A percentile compares a stretch with the other conserved stretches of the same genome.
Evolutionary conservation across 2,113 vertebrate genomes (phyloP).

Genomic region (Carettochelys insculpta): DNA sequence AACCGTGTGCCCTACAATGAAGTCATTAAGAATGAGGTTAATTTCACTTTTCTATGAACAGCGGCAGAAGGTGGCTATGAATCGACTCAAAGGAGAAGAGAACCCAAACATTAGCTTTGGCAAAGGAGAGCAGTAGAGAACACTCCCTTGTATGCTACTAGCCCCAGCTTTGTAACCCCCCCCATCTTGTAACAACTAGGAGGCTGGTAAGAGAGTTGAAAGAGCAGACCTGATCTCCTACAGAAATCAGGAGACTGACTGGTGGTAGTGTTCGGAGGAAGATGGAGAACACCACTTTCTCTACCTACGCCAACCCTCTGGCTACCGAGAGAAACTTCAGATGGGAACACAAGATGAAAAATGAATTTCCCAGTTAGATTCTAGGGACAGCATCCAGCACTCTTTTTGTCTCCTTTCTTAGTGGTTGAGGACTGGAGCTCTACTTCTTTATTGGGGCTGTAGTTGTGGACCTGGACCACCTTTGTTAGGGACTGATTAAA

Average conservation of each 20-base stretch:
- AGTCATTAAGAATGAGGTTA: fast-evolving
- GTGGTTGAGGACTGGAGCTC: not conserved
- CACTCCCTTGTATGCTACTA: not conserved
- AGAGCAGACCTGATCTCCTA: not conserved
- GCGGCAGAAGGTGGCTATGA: fast-evolving
- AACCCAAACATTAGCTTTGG: not conserved
- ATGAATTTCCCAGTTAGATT: not conserved
- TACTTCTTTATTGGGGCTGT: not conserved
- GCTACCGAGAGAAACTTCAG: not conserved
- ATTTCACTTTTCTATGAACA: fast-evolving
- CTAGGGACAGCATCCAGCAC: not conserved
- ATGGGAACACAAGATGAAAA: not conserved
- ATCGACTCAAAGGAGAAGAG: not conserved
- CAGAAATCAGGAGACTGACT: not conserved
- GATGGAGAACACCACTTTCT: not conserved
- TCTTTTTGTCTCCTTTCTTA: not conserved
- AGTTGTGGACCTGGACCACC: not conserved
- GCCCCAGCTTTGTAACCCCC: too few species aligned
- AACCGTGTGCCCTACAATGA: fast-evolving
- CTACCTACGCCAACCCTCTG: not conserved
- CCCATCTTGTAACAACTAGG: not conserved
- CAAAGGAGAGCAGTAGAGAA: not conserved
- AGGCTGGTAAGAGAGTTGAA: not conserved
- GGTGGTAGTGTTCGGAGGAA: not conserved
- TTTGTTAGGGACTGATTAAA: not conserved